Base-by-base conservation (phyloP, 2,888 invertebrate species). In the Cheilosia variabilis region DNA sequence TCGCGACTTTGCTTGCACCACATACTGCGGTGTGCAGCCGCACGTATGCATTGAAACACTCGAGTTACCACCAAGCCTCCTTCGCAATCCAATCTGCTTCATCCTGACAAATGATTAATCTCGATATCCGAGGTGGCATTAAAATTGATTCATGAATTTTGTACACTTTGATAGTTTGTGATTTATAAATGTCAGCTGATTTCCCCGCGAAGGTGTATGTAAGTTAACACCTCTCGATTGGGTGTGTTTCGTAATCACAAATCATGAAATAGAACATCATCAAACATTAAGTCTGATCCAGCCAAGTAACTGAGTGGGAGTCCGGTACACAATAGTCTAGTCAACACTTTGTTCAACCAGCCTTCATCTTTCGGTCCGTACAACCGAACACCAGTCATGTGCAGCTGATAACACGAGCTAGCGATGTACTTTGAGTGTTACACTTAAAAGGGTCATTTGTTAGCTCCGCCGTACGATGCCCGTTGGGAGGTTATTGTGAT, bases 391-490 rank as follows among this genome's bases (percentile, higher is more conserved):
- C 60, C 57, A 52, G 60, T 47, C 65, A 53, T 66, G 60, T 72
- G 31, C 55, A 76, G 45, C 80, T 81, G 86, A 86, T 86, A 86
- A 81, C 52, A 53, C 60, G 58, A 71, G 72, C 77, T 72, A 72
- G 76, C 72, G n/a, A 72, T 86, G 86, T 86, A 81, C 86, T 77
- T 72, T 15, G 76, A 86, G 80, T 86, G 86, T 86, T 86, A 86
- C 86, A 86, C 77, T 86, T 86, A 86, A 86, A 86, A 86, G 86
- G 86, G 86, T 86, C 80, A 86, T 86, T 86, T 86, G 80, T 86
- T 80, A 81, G 45, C 65, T 43, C 4, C 62, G 66, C 19, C n/a
- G 50, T 41, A 37, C 53, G 37, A 47, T 22, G 62, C 52, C 68
- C 15, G 24, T 9, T 50, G 62, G 41, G n/a, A 52, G 62, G 31